Conservation (phyloP, 2,113 vertebrate species). For the Grus americana region DNA sequence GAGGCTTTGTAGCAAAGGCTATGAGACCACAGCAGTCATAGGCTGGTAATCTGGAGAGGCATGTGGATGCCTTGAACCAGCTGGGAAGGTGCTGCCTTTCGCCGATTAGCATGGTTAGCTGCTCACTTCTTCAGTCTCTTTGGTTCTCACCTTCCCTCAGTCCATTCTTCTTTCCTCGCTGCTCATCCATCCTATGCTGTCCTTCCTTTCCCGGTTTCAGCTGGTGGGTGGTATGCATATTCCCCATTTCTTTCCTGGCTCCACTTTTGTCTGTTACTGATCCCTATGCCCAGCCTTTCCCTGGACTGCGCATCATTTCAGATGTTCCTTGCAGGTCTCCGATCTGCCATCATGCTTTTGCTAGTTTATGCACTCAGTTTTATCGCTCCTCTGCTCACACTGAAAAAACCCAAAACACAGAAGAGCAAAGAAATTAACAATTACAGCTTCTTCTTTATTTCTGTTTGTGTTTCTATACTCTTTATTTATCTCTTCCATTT, state of each 20-base stretch:
- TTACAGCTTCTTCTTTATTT: neutral
- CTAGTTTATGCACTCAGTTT: neutral
- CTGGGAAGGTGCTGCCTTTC: neutral
- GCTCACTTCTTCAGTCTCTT: neutral
- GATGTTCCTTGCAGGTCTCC: neutral
- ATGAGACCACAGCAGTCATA: neutral
- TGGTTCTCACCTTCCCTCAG: neutral
- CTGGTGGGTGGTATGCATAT: accelerated
- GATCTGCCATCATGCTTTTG: neutral
- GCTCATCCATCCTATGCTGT: accelerated
- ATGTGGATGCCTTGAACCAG: neutral
- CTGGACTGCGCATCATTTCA: neutral
- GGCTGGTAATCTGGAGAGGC: neutral
- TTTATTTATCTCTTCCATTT: neutral
- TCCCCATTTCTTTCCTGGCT: neutral
- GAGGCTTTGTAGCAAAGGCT: neutral
- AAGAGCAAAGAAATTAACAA: neutral
- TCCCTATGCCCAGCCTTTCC: neutral
- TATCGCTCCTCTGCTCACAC: neutral
- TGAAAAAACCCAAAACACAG: accelerated
- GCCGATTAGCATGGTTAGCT: neutral
- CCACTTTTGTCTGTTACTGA: neutral
- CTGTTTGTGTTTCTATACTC: neutral
- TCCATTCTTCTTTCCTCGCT: neutral
- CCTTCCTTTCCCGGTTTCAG: neutral